Evolutionary conservation across 2,888 invertebrate genomes (phyloP).

Genomic region (Alentia gelatinosa): DNA sequence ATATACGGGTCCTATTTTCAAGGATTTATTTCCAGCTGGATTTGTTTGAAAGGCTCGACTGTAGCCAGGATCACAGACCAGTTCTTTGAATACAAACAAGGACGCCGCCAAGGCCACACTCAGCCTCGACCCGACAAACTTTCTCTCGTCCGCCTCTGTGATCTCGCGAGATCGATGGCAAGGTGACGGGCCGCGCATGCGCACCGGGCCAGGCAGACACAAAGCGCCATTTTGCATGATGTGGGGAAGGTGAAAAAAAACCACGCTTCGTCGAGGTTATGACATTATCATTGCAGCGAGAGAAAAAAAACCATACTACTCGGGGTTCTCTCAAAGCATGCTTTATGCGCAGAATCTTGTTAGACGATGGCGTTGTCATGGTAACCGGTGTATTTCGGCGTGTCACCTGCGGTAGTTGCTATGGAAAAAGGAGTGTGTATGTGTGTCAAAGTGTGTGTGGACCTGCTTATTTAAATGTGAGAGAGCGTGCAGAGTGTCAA

Average conservation of each 20-base stretch:
- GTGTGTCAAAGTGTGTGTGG: background rate
- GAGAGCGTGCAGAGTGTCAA: no score
- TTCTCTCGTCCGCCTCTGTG: background rate
- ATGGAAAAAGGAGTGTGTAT: background rate
- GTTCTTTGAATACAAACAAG: background rate
- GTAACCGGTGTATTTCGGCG: conserved; percentile 14
- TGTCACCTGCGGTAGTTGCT: background rate
- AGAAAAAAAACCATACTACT: background rate
- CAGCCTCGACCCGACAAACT: background rate
- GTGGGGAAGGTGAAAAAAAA: background rate
- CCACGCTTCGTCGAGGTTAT: background rate
- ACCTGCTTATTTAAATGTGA: no score
- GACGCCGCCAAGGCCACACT: background rate
- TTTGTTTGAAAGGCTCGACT: no score
- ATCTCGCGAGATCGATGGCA: background rate
- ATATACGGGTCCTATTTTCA: no score
- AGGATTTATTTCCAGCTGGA: no score
- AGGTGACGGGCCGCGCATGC: background rate
- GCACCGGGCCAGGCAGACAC: background rate
- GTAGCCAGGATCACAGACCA: no score
- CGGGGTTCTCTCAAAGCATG: background rate
- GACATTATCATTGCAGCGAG: conserved; percentile 11
- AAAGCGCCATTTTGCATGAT: background rate
- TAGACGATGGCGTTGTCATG: background rate
- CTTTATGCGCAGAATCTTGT: background rate